Evolutionary conservation across 2,797 vertebrate genomes (phyloP), one percentile per base, ranked within the genome.

Genomic region (Momotus momota): DNA sequence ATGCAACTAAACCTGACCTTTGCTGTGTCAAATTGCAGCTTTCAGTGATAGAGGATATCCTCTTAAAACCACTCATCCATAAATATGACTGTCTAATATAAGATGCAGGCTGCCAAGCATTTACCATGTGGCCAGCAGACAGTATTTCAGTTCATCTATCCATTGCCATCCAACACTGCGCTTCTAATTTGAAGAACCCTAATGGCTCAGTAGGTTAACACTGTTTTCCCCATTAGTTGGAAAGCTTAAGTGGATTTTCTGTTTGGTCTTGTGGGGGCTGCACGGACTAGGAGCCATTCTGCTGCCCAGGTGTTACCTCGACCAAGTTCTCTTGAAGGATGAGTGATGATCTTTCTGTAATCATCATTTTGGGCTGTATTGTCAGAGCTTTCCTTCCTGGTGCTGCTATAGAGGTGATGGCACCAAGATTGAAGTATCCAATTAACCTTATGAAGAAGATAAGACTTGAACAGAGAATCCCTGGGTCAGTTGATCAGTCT

Each of bases 401-500:
- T 93, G 93, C 86, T 91, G 14, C 61, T 40, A 0, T 23, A 84
- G 77, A 61, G 26, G 5, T 33, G 23, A 10, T n/a, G 6, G 6
- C 15, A 33, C 12, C 18, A 10, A 51, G 55, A 48, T 0, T 58
- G 41, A 81, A 55, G 58, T 40, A 62, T 35, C 7, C 14, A 23
- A 0, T 75, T 80, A 71, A 29, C 38, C 3, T 79, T 41, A 81
- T 4, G 6, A 22, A 18, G 41, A 67, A n/a, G 23, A 14, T 19
- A 51, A 60, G n/a, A 26, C 26, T 33, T 43, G 27, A 54, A n/a
- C 7, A 41, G 49, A 55, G 46, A 73, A 46, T 75, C 27, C 17
- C 5, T 35, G 29, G 10, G 10, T 73, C 1, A 1, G 12, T 55
- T 3, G 0, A 10, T 82, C n/a, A 11, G 11, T 27, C 12, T 78